Evolutionary conservation across 2,797 vertebrate species (phyloP).

Genomic region (Luscinia megarhynchos): DNA sequence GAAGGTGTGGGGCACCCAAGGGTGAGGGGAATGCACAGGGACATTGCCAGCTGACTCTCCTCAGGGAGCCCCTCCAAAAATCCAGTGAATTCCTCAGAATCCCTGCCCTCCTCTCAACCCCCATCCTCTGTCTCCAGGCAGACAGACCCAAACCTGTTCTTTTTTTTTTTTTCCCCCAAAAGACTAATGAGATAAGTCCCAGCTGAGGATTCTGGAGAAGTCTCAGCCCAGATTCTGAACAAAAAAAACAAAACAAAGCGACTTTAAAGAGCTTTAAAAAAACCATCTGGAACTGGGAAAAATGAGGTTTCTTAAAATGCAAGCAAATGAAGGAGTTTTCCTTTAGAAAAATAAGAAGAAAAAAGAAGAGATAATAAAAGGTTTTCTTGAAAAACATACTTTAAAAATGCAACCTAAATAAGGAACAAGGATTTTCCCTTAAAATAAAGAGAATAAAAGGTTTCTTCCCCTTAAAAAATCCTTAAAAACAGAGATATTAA

Average conservation of each 20-base stretch:
- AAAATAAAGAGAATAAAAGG: background rate
- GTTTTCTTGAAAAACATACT: background rate
- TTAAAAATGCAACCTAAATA: background rate
- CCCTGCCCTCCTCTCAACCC: background rate
- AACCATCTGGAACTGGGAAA: background rate
- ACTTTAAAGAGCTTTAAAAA: background rate
- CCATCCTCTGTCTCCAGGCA: rapidly evolving
- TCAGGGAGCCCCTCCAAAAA: background rate
- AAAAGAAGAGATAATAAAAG: background rate
- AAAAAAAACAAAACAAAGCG: background rate
- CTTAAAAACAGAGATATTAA: background rate
- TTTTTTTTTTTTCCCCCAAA: background rate
- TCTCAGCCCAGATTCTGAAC: background rate
- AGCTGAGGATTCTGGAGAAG: background rate
- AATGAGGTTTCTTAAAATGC: background rate
- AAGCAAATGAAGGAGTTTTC: background rate
- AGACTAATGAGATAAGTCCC: background rate
- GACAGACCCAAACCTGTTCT: background rate
- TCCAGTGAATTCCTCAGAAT: background rate
- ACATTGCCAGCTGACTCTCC: background rate
- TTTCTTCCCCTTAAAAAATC: background rate
- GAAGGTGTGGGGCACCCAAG: background rate
- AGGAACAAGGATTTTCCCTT: background rate
- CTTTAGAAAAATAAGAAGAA: background rate
- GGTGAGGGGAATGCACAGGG: background rate